phyloP scores from a whole-genome alignment of 2,113 vertebrate genomes.

The Microtus montanus region DNA sequence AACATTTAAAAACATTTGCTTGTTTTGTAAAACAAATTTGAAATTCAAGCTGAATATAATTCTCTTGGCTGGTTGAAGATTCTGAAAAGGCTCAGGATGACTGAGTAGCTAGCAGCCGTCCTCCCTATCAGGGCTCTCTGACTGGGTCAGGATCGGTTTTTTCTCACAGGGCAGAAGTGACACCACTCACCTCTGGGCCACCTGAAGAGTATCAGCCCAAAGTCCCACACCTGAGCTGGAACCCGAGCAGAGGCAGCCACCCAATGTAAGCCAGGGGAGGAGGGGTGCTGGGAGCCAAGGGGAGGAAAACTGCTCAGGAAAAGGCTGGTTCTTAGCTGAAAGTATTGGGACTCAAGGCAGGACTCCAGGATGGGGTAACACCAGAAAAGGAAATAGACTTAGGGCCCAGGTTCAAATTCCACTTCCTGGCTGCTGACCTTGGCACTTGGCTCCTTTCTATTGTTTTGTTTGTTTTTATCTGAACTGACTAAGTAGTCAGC shows the following conservation, averaged over 20 bases:
- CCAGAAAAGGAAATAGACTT: not conserved
- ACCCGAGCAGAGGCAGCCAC: not conserved
- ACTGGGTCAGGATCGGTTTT: not conserved
- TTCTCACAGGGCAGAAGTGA: not conserved
- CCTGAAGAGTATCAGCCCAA: too few species aligned
- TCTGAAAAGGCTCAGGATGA: not conserved
- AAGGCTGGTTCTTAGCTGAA: not conserved
- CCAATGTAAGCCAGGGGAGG: not conserved
- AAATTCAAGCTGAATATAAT: constrained; percentile 53
- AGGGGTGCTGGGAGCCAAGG: not conserved
- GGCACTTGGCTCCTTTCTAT: not conserved
- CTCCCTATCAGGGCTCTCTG: not conserved
- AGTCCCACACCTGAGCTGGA: not conserved
- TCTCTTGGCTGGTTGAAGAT: not conserved
- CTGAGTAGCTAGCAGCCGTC: not conserved
- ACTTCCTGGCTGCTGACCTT: not conserved
- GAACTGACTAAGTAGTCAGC: not conserved
- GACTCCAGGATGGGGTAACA: not conserved
- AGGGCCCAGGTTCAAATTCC: constrained; percentile 22
- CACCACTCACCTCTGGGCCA: not conserved
- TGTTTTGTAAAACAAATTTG: constrained; percentile 56
- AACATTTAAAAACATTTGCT: constrained; percentile 50
- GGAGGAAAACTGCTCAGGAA: not conserved
- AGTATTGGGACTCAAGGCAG: not conserved
- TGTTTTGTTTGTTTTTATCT: not conserved